Percentiles rank a stretch among this genome's conserved stretches.
Conservation (phyloP, 2,113 vertebrate species). For the Pangasianodon gigas region DNA sequence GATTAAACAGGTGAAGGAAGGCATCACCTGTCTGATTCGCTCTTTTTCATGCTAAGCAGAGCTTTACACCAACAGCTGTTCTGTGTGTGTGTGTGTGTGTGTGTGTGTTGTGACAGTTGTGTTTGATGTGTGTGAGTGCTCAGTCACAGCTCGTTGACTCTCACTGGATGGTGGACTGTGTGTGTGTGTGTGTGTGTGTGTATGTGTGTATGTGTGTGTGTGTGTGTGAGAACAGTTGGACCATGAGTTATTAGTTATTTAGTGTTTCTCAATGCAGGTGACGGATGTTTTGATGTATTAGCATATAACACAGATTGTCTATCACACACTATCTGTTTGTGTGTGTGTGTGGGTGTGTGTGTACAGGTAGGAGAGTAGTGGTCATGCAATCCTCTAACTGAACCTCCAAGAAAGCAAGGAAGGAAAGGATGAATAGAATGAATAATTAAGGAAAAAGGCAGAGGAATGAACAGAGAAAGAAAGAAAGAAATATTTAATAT, state of each 20-base stretch:
- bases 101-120: slow-evolving; percentile 52
- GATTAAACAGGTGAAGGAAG: not conserved
- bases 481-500: not conserved
- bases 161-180: slow-evolving; percentile 13
- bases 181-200: slow-evolving; percentile 7
- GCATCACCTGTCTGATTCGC: not conserved
- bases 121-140: slow-evolving; percentile 30
- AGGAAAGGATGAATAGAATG: not conserved
- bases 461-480: not conserved
- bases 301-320: slow-evolving; percentile 18
- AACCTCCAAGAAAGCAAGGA: not conserved
- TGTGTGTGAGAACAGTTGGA: not conserved
- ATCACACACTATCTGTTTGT: not conserved
- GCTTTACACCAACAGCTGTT: slow-evolving; percentile 34
- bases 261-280: slow-evolving; percentile 58
- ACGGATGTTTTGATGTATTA: slow-evolving; percentile 57
- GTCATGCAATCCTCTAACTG: not conserved
- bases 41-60: slow-evolving; percentile 54
- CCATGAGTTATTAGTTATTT: slow-evolving; percentile 21
- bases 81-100: slow-evolving; percentile 11
- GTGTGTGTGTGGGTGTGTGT: slow-evolving; percentile 25
- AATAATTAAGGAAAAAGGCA: not conserved
- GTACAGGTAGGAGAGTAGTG: not conserved
- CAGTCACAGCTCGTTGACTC: slow-evolving; percentile 36
- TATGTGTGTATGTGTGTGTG: not conserved